phyloP scores from a whole-genome alignment of 2,888 invertebrate genomes.

The Drosophila flavopinicola region DNA sequence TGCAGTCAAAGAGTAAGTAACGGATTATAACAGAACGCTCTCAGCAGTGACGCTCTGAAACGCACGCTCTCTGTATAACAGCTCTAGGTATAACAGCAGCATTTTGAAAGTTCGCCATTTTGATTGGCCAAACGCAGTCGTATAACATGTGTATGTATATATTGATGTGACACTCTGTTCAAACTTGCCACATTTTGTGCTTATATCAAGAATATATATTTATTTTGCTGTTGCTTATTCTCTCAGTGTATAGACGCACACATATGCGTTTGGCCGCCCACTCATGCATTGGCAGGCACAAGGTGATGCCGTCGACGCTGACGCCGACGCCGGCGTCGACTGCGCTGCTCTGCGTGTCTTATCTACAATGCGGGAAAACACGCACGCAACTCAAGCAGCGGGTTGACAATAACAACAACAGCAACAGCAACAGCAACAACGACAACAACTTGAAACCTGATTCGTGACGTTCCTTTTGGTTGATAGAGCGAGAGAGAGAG shows the following conservation, averaged over 20 bases:
- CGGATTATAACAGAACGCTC: too few species aligned
- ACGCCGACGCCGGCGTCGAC: constrained; percentile 29
- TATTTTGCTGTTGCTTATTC: too few species aligned
- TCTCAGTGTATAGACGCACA: not conserved
- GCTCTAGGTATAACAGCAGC: too few species aligned
- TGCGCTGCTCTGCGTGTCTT: constrained; percentile 74
- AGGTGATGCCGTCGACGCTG: constrained; percentile 61
- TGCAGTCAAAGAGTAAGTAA: too few species aligned
- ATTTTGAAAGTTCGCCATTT: too few species aligned
- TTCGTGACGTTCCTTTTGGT: constrained; percentile 21
- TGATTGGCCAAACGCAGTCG: too few species aligned
- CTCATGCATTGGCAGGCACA: constrained; percentile 53
- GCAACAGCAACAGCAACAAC: constrained; percentile 11
- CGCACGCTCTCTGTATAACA: too few species aligned
- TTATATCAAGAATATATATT: too few species aligned
- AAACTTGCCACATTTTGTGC: too few species aligned
- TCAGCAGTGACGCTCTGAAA: too few species aligned
- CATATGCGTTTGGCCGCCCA: constrained; percentile 18
- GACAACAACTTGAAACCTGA: constrained; percentile 23
- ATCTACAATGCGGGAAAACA: constrained; percentile 77
- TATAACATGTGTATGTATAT: too few species aligned
- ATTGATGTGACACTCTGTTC: too few species aligned
- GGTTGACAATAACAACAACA: constrained; percentile 46
- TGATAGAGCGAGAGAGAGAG: not conserved
- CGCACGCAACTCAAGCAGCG: constrained; percentile 69